phyloP scores from a whole-genome alignment of 2,888 invertebrate genomes.

The Drosophila meridionalis region DNA sequence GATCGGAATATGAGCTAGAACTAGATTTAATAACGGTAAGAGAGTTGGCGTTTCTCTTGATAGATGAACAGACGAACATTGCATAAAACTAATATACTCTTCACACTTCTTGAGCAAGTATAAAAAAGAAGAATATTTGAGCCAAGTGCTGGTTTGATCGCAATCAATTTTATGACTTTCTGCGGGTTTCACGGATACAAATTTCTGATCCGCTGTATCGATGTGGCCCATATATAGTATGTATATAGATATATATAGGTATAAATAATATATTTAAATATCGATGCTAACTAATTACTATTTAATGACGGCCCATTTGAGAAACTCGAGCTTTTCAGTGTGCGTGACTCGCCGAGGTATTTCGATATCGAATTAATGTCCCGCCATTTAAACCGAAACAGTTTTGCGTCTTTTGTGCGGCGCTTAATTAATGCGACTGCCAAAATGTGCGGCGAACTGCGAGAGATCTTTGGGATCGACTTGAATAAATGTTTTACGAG shows the following conservation, averaged over 20 bases:
- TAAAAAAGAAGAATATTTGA: not conserved
- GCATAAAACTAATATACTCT: not conserved
- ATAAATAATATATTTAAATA: constrained; percentile 24
- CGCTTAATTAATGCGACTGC: constrained; percentile 64
- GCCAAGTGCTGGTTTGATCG: constrained; percentile 1
- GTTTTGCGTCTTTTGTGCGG: constrained; percentile 44
- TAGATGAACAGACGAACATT: not conserved
- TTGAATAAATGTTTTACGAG: constrained; percentile 71
- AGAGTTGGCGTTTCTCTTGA: too few relatives aligned
- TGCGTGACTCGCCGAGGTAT: constrained; percentile 22
- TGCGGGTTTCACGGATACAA: not conserved
- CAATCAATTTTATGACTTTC: constrained; percentile 6
- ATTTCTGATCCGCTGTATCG: not conserved
- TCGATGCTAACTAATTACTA: constrained; percentile 43
- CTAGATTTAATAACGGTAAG: too few relatives aligned
- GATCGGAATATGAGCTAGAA: too few relatives aligned
- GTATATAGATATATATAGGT: not conserved
- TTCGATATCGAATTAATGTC: constrained; percentile 63
- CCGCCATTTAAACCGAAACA: constrained; percentile 61
- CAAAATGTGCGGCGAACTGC: constrained; percentile 37
- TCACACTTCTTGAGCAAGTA: not conserved
- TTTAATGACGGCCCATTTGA: constrained; percentile 51
- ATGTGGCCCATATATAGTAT: not conserved
- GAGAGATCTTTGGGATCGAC: constrained; percentile 57
- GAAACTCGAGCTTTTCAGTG: constrained; percentile 35